A percentile compares a stretch with the other conserved stretches of the same genome.
Evolutionary conservation across 2,888 invertebrate genomes (phyloP).

Genomic region (Aspidapion aeneum): DNA sequence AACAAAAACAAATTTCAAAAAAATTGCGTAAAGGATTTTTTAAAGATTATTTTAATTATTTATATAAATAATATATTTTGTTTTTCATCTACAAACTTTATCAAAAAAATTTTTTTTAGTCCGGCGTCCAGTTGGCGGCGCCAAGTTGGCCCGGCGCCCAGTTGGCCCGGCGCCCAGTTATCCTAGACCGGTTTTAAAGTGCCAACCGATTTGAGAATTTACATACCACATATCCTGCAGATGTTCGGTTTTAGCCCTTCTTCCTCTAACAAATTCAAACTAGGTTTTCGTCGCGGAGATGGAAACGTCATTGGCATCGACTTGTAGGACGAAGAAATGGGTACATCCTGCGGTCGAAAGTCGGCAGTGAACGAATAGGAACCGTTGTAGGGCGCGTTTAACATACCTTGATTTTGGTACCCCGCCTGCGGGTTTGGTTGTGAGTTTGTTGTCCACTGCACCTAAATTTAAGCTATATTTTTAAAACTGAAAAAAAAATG

Average conservation of each 20-base stretch:
- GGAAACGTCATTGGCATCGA: conserved; percentile 50
- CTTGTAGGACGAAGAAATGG: conserved; percentile 48
- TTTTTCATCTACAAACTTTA: too few relatives aligned
- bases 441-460: conserved; percentile 67
- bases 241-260: conserved; percentile 82
- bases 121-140: too few relatives aligned
- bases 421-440: conserved; percentile 53
- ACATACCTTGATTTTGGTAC: conserved; percentile 57
- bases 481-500: background rate
- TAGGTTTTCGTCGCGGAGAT: conserved; percentile 44
- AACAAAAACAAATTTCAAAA: too few relatives aligned
- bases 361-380: conserved; percentile 84
- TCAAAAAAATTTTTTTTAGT: too few relatives aligned
- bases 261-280: conserved; percentile 53
- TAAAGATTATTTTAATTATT: too few relatives aligned
- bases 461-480: conserved; percentile 46
- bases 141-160: too few relatives aligned
- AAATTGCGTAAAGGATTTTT: too few relatives aligned
- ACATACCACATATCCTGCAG: conserved; percentile 83
- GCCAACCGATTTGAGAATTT: too few relatives aligned
- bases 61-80: too few relatives aligned
- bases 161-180: too few relatives aligned
- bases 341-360: conserved; percentile 63
- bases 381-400: conserved; percentile 65
- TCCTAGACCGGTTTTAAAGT: too few relatives aligned